A percentile compares a stretch with the other conserved stretches of the same genome.
phyloP scores from a whole-genome alignment of 2,888 invertebrate species.

The Sarcophaga rosellei region DNA sequence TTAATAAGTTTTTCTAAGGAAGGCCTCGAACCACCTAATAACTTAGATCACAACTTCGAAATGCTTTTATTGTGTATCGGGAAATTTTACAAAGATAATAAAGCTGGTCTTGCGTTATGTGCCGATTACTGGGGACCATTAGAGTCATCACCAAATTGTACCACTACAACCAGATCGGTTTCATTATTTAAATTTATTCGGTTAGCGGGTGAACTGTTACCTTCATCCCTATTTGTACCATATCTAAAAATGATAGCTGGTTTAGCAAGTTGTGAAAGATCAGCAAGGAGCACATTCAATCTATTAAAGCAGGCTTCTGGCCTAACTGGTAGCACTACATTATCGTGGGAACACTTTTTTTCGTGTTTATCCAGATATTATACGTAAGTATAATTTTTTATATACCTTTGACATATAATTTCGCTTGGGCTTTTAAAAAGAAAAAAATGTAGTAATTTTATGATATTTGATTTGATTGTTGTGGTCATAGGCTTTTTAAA shows the following conservation, averaged over 20 bases:
- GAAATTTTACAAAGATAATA: slow-evolving; percentile 89
- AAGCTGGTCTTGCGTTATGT: slow-evolving; percentile 86
- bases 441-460: no score
- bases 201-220: slow-evolving; percentile 92
- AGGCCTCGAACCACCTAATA: slow-evolving; percentile 88
- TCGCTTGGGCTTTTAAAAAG: no score
- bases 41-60: slow-evolving; percentile 90
- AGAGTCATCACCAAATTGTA: slow-evolving; percentile 73
- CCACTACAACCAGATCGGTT: slow-evolving; percentile 85
- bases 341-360: slow-evolving; percentile 94
- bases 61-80: slow-evolving; percentile 90
- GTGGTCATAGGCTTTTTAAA: no score
- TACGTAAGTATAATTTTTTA: slow-evolving; percentile 74
- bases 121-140: slow-evolving; percentile 89
- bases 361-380: slow-evolving; percentile 88
- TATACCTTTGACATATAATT: no score
- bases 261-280: slow-evolving; percentile 88
- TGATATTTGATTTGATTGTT: no score
- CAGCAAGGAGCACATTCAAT: slow-evolving; percentile 90
- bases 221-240: slow-evolving; percentile 91
- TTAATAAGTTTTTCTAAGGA: slow-evolving; percentile 88
- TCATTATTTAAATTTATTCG: slow-evolving; percentile 95
- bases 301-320: slow-evolving; percentile 86
- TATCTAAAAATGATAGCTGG: slow-evolving; percentile 94
- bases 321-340: slow-evolving; percentile 82